These are phyloP conservation scores for Kryptolebias ocellatus DNA, from an alignment of 2,797 vertebrate species.

Conservation along the genomic window DNA sequence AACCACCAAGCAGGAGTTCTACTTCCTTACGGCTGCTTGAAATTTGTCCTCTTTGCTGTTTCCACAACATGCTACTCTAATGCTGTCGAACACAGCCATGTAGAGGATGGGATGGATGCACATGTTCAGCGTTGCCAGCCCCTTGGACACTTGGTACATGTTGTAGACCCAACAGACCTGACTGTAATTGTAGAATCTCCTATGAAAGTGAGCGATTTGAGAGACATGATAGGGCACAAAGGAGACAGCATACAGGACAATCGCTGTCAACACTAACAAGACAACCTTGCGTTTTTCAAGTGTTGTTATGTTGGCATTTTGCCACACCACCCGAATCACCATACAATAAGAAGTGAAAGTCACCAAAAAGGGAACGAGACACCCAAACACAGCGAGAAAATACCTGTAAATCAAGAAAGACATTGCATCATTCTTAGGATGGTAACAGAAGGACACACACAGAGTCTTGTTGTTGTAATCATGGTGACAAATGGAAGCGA, in stretches of 20 bases:
- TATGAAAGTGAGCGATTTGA: constrained; percentile 59
- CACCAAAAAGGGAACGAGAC: constrained; percentile 82
- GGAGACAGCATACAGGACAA: constrained; percentile 81
- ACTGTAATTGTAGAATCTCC: fast-evolving
- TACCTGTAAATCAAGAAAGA: constrained; percentile 73
- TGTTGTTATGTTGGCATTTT: constrained; percentile 66
- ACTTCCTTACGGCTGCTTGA: background rate
- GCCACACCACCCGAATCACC: constrained; percentile 74
- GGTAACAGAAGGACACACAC: constrained; percentile 67
- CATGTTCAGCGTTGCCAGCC: constrained; percentile 84
- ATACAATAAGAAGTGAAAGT: constrained; percentile 79
- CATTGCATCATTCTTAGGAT: fast-evolving
- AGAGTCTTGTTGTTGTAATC: fast-evolving
- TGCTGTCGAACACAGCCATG: constrained; percentile 80
- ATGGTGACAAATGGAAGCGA: constrained; percentile 40
- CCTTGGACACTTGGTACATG: constrained; percentile 80
- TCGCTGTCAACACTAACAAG: constrained; percentile 71
- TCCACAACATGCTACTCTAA: constrained; percentile 75
- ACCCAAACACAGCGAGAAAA: constrained; percentile 75
- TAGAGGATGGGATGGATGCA: constrained; percentile 89
- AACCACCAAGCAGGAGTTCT: background rate
- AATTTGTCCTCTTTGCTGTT: constrained; percentile 40
- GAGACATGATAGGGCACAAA: constrained; percentile 85
- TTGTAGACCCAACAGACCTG: constrained; percentile 4
- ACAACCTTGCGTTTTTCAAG: constrained; percentile 81